Conservation (phyloP, 1,140 invertebrate species). For the Drosophila sp. region DNA sequence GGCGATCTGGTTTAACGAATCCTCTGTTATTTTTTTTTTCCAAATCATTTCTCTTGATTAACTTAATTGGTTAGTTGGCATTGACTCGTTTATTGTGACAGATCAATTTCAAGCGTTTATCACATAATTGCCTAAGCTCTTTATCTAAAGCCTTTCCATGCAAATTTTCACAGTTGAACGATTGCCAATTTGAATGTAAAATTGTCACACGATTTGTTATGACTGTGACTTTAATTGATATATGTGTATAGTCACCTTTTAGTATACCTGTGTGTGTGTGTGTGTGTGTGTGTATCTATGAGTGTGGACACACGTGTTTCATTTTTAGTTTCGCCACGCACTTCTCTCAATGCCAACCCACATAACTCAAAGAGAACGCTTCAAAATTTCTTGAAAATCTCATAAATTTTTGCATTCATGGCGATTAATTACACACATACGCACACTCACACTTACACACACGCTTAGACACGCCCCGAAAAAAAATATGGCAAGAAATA, state of each 20-base stretch:
- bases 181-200: conserved; percentile 60
- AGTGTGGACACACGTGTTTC: conserved; percentile 51
- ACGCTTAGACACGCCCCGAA: conserved; percentile 61
- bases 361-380: conserved; percentile 58
- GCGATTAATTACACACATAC: conserved; percentile 73
- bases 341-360: conserved; percentile 61
- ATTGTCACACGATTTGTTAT: conserved; percentile 78
- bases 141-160: conserved; percentile 72
- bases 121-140: conserved; percentile 58
- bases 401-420: conserved; percentile 71
- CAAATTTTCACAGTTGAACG: conserved; percentile 65
- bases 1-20: no score
- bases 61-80: conserved; percentile 42
- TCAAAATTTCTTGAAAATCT: conserved; percentile 70
- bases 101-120: conserved; percentile 53
- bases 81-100: conserved; percentile 54
- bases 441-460: conserved; percentile 32
- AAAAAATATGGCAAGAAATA: conserved; percentile 23
- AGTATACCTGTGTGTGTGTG: conserved; percentile 12
- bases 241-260: conserved; percentile 64
- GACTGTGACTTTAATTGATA: conserved; percentile 76
- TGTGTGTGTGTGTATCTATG: conserved; percentile 28
- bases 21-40: conserved; percentile 3
- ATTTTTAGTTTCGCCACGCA: conserved; percentile 57
- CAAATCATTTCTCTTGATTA: conserved; percentile 21